Base-by-base conservation (phyloP, 2,113 vertebrate genomes). In the Eleginops maclovinus region DNA sequence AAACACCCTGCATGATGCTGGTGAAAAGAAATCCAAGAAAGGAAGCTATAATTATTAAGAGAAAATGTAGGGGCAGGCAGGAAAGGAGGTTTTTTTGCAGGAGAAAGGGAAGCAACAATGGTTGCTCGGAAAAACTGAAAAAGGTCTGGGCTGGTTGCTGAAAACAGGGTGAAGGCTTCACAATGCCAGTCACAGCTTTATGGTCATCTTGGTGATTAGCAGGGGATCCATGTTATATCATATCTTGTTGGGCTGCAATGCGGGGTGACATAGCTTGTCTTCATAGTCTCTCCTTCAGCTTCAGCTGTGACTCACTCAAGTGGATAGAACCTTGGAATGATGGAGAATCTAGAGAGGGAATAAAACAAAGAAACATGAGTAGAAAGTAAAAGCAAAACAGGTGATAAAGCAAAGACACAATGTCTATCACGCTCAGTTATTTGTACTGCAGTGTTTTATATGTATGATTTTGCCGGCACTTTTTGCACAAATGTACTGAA, bases 1-100 rank as follows among this genome's bases (percentile, higher is more conserved):
- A 76, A 78, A 55, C 43, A 83, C 68, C 83, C 69, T 85, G 93
- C 95, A 95, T 95, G 87, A 84, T 92, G 87, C n/a, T 44, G 17
- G 43, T 17, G 46, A 47, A 63, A 51, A 50, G 3, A 50, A 49
- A 50, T 8, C 43, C 14, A 60, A 54, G 14, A 66, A 0, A 16
- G 26, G 22, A 77, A 49, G 40, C 16, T 68, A 14, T 26, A 60
- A 56, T 73, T 24, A 54, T 53, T 64, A 56, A 40, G 51, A 79
- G 19, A 63, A 28, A 76, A 60, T 59, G 3, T 4, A 19, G 12
- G 16, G 31, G 24, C 6, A 68, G 75, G 74, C 4, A 40, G 58
- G 69, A 40, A 24, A 43, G 16, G 4, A 71, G 17, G 40, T 51
- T 74, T 46, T 77, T 81, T 88, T 73, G 59, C 21, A 60, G 72